Evolutionary conservation across 53 echinoderm and acorn worm genomes (phyloP), one percentile per base, ranked within the genome.

Genomic region (Mesocentrotus franciscanus): DNA sequence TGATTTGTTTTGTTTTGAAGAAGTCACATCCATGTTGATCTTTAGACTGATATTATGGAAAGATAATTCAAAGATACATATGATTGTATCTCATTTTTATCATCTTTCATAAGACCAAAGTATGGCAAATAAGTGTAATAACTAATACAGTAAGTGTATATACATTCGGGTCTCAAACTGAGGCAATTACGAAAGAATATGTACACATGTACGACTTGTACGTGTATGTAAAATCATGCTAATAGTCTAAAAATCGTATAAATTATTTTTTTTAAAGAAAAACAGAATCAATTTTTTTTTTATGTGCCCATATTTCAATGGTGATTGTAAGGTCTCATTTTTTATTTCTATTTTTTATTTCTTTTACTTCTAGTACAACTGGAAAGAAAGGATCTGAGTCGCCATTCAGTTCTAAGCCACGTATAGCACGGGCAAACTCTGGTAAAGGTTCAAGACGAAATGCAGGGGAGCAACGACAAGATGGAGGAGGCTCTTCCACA

Each of bases 401-500:
- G 14, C 99, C 99, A 6, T 99, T 99, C 96, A 99, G 98, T 94
- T 97, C 95, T 81, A 99, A 97, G 92, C 99, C 99, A 10, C 92
- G 98, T 57, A 97, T 99, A 71, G 99, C 97, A 16, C 92, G 99
- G 22, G 91, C 96, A 17, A 97, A 96, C 35, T 97, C 97, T 8
- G 97, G 98, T 42, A 97, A 96, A 93, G 96, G 96, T 56, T 83
- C 93, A 6, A 95, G 97, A 58, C 92, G 90, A 16, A 96, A 90
- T 70, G 97, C 75, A 0, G 97, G 96, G 2, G 90, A 68, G 27
- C 79, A 70, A 57, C 90, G 68, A 60, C 89, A 95, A 11, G 66
- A 64, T 11, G 96, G 97, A 62, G 95, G 96, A 9, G 76, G 90
- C 42, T 49, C 94, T n/a, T 96, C 96, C 29, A 60, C 94, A 29